A percentile compares a stretch with the other conserved stretches of the same genome.
Conservation (phyloP, 2,113 vertebrate genomes). For the Hucho hucho region DNA sequence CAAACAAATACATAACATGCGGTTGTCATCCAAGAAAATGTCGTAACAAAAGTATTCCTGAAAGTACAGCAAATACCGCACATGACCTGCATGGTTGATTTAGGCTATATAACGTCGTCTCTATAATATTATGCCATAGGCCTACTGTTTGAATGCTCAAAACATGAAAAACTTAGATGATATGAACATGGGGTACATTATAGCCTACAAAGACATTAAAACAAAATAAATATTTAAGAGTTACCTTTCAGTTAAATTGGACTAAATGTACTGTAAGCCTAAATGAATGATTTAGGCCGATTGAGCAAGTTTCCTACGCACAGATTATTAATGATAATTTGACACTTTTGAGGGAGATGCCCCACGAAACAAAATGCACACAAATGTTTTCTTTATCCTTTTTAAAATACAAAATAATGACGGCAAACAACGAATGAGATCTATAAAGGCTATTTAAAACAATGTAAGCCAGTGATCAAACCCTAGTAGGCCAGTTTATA, state of each 20-base stretch:
- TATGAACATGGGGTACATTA: conserved; percentile 77
- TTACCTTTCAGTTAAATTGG: background rate
- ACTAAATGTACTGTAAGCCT: background rate
- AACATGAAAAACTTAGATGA: conserved; percentile 75
- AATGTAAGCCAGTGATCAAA: no score
- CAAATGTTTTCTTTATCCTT: conserved; percentile 63
- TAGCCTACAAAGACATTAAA: background rate
- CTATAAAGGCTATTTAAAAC: background rate
- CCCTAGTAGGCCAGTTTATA: no score
- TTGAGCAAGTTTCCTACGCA: background rate
- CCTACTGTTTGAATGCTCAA: conserved; percentile 42
- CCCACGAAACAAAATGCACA: background rate
- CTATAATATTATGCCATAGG: no score
- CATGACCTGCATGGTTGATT: conserved; percentile 91
- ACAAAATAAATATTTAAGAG: background rate
- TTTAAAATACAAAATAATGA: no score
- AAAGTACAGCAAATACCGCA: conserved; percentile 64
- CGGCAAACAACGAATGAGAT: conserved; percentile 44
- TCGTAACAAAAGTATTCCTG: conserved; percentile 21
- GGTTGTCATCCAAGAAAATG: no score
- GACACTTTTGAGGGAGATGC: no score
- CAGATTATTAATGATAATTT: background rate
- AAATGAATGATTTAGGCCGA: background rate
- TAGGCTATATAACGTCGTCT: no score
- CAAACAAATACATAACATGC: conserved; percentile 53